These are phyloP conservation scores for Tauraco erythrolophus DNA, from an alignment of 2,113 vertebrate species.

Conservation along the genomic window DNA sequence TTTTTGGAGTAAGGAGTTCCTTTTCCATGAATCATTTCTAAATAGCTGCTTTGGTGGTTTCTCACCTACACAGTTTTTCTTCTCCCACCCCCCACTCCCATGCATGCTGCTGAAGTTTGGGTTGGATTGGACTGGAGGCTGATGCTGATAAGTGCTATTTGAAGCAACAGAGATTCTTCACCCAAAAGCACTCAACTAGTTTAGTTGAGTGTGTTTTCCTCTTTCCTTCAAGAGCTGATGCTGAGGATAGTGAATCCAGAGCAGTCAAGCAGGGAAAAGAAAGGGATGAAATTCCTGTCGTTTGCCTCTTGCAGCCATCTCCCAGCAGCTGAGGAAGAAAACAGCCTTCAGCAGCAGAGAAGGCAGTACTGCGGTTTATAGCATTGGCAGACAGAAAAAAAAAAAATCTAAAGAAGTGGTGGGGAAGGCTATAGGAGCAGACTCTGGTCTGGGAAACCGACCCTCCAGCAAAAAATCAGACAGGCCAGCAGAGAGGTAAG, in stretches of 20 bases:
- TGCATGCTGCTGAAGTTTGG: background rate
- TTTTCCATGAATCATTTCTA: background rate
- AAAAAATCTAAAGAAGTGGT: background rate
- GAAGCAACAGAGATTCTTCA: background rate
- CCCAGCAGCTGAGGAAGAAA: background rate
- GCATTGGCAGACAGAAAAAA: conserved; percentile 20
- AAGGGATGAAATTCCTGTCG: conserved; percentile 36
- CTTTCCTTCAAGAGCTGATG: background rate
- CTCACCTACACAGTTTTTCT: background rate
- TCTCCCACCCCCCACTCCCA: too few relatives aligned
- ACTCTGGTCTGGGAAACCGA: background rate
- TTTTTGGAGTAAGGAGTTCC: background rate
- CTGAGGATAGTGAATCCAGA: background rate
- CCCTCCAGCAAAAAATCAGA: background rate
- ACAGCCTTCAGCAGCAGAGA: conserved; percentile 44
- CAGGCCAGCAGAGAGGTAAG: background rate
- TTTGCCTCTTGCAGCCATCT: conserved; percentile 42
- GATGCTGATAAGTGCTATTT: background rate
- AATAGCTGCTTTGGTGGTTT: background rate
- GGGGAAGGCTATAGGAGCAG: background rate
- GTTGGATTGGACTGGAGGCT: background rate
- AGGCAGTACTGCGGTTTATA: conserved; percentile 9
- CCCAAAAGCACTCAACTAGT: background rate
- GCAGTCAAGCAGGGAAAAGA: conserved; percentile 10
- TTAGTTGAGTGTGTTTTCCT: background rate